Percentiles rank a stretch among this genome's conserved stretches.
phyloP scores from a whole-genome alignment of 2,797 vertebrate species.

The Anisognathus igniventris region DNA sequence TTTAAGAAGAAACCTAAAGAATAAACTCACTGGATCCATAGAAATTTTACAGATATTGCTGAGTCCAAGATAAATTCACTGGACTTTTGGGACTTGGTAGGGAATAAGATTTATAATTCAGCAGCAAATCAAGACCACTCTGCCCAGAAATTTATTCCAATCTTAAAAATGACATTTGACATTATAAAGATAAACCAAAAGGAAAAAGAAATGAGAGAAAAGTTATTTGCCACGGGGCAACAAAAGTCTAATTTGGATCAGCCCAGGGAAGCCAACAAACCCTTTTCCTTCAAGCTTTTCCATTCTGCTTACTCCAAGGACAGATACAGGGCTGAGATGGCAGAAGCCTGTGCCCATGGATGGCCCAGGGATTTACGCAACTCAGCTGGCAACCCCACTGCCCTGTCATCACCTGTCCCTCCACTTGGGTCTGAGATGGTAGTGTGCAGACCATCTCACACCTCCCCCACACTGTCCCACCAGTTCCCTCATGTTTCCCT shows the following conservation, averaged over 20 bases:
- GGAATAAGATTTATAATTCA: not conserved
- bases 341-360: not conserved
- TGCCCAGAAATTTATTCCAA: not conserved
- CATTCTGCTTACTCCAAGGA: too few relatives aligned
- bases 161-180: not conserved
- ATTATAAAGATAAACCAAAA: not conserved
- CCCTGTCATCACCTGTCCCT: not conserved
- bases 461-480: not conserved
- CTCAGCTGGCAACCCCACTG: not conserved
- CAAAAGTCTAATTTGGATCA: not conserved
- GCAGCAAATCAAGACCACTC: not conserved
- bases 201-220: not conserved
- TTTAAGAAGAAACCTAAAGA: not conserved
- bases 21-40: not conserved
- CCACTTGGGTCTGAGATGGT: not conserved
- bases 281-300: not conserved
- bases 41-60: not conserved
- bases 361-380: not conserved
- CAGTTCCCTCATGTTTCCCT: not conserved
- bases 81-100: not conserved
- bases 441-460: not conserved
- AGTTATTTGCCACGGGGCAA: not conserved
- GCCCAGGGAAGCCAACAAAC: not conserved
- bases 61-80: not conserved
- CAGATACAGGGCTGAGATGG: not conserved